These are phyloP conservation scores for Chloebia gouldiae DNA, from an alignment of 2,113 vertebrate genomes.

Conservation along the genomic window DNA sequence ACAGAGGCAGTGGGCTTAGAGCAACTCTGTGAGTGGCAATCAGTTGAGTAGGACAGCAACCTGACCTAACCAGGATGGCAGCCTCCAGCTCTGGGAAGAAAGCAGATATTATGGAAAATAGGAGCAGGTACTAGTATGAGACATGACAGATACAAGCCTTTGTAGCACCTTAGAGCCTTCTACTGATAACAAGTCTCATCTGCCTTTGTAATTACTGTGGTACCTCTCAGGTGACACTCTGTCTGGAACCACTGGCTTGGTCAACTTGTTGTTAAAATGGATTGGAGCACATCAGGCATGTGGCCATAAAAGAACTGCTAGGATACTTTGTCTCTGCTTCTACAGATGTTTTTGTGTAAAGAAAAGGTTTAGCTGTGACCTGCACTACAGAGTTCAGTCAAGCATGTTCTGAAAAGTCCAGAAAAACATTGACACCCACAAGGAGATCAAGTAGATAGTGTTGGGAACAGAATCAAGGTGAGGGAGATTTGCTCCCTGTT, in stretches of 20 bases:
- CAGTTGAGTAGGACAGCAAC: background rate
- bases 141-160: background rate
- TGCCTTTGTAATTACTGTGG: background rate
- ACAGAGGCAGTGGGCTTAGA: background rate
- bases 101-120: accelerated
- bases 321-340: background rate
- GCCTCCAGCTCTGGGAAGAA: background rate
- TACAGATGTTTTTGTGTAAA: background rate
- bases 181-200: background rate
- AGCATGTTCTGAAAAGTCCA: background rate
- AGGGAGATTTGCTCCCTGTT: background rate
- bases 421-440: background rate
- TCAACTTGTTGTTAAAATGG: background rate
- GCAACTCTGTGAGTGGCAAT: background rate
- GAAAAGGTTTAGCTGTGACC: background rate
- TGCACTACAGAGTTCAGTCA: background rate
- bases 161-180: background rate
- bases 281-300: background rate
- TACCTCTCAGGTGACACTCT: background rate
- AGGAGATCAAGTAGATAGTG: background rate
- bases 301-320: background rate
- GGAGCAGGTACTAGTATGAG: background rate
- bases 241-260: background rate
- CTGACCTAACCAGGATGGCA: background rate
- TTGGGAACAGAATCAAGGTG: background rate